Conservation (phyloP, 2,888 invertebrate genomes). For the Zhengitettix transpicula region DNA sequence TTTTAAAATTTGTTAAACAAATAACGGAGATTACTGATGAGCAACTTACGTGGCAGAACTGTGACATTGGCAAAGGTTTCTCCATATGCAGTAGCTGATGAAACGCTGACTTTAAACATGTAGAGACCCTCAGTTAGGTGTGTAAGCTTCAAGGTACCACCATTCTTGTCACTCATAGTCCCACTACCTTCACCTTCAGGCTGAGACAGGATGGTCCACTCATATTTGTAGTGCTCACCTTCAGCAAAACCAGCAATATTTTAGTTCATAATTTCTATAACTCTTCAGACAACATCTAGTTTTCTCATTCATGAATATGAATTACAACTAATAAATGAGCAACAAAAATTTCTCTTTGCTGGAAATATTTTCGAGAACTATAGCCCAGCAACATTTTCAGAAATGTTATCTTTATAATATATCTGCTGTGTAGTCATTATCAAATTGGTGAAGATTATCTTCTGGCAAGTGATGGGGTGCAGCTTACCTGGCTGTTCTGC, state of each 20-base stretch:
- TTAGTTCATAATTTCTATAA: no score
- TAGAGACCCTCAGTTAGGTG: constrained; percentile 77
- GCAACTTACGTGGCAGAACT: constrained; percentile 49
- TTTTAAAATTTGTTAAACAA: no score
- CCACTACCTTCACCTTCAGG: constrained; percentile 60
- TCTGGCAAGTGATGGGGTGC: not conserved
- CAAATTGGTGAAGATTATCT: no score
- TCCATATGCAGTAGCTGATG: constrained; percentile 53
- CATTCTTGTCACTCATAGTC: constrained; percentile 68
- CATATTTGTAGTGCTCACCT: constrained; percentile 65
- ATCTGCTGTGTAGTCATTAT: no score
- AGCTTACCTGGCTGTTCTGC: constrained; percentile 43
- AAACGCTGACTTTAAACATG: constrained; percentile 66
- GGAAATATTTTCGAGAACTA: no score
- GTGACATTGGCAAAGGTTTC: constrained; percentile 80
- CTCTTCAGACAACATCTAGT: no score
- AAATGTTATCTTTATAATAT: no score
- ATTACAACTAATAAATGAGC: no score
- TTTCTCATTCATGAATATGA: no score
- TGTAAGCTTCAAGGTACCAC: constrained; percentile 63
- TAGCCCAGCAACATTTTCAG: no score
- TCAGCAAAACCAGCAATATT: constrained; percentile 5
- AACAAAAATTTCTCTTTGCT: no score
- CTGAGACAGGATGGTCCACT: constrained; percentile 73
- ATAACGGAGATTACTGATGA: not conserved